phyloP scores from a whole-genome alignment of 2,888 invertebrate genomes.

The Dascillus cervinus region DNA sequence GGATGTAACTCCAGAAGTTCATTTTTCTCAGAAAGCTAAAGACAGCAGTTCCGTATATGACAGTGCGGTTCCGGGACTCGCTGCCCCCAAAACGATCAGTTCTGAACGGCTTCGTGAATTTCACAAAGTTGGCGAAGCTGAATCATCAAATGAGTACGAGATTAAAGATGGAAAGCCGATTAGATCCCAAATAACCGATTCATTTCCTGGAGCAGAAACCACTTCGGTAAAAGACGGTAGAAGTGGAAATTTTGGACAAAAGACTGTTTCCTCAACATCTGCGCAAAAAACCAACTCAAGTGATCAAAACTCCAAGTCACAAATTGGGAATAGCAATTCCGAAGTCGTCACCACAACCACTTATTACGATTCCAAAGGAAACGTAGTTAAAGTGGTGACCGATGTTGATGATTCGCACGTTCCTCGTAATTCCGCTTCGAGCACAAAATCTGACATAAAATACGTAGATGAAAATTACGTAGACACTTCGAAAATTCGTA shows the following conservation, averaged over 20 bases:
- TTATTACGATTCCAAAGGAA: conserved; percentile 39
- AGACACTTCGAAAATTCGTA: conserved; percentile 27
- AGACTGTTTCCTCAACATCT: no score
- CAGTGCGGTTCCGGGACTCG: conserved; percentile 46
- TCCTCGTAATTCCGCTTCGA: conserved; percentile 1
- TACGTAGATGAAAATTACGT: conserved; percentile 30
- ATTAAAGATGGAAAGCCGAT: conserved; percentile 8
- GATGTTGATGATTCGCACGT: conserved; percentile 25
- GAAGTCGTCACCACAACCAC: conserved; percentile 31
- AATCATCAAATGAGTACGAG: conserved; percentile 26
- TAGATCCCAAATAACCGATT: conserved; percentile 2
- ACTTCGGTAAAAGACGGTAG: no score
- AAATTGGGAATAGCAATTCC: conserved; percentile 1
- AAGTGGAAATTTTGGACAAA: conserved; percentile 20
- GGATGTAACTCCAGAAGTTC: conserved; percentile 50
- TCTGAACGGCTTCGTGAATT: conserved; percentile 41
- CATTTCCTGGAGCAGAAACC: no score
- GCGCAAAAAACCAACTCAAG: conserved; percentile 3
- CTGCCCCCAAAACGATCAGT: conserved; percentile 40
- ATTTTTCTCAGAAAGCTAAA: conserved; percentile 47
- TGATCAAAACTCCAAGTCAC: conserved; percentile 5
- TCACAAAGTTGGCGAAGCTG: conserved; percentile 37
- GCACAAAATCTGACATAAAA: not conserved
- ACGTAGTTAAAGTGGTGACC: conserved; percentile 33
- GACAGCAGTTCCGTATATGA: conserved; percentile 51